Conservation (phyloP, 2,888 invertebrate species). For the Reticulitermes lucifugus region DNA sequence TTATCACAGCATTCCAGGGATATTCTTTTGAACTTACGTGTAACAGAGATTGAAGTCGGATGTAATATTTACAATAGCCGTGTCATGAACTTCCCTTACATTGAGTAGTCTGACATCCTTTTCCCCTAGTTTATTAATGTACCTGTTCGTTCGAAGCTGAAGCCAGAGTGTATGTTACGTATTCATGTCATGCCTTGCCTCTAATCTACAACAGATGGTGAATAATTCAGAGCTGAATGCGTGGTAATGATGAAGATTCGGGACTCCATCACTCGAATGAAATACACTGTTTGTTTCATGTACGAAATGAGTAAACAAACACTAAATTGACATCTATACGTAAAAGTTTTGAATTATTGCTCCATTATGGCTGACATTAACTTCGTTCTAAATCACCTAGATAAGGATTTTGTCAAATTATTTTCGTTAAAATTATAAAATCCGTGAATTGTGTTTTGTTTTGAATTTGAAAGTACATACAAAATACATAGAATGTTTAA, state of each 20-base stretch:
- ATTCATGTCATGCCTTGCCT: neutral
- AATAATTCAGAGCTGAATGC: neutral
- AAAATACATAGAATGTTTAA: too few relatives aligned
- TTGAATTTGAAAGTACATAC: too few relatives aligned
- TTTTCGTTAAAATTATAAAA: too few relatives aligned
- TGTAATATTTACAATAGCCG: too few relatives aligned
- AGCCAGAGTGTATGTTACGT: neutral
- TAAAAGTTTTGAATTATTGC: too few relatives aligned
- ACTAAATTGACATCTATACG: neutral
- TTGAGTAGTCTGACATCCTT: neutral
- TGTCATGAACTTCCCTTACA: neutral
- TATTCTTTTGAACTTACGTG: too few relatives aligned
- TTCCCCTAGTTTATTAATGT: neutral
- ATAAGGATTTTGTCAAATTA: too few relatives aligned
- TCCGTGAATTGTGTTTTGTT: too few relatives aligned
- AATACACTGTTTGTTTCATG: neutral
- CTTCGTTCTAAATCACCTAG: too few relatives aligned
- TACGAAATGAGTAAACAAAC: neutral
- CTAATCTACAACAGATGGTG: neutral
- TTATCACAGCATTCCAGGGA: too few relatives aligned
- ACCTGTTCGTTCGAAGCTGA: neutral
- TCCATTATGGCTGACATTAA: too few relatives aligned
- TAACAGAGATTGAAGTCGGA: too few relatives aligned
- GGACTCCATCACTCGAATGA: neutral
- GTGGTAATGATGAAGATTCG: neutral